Conservation (phyloP, 2,113 vertebrate species). For the Lycaon pictus region DNA sequence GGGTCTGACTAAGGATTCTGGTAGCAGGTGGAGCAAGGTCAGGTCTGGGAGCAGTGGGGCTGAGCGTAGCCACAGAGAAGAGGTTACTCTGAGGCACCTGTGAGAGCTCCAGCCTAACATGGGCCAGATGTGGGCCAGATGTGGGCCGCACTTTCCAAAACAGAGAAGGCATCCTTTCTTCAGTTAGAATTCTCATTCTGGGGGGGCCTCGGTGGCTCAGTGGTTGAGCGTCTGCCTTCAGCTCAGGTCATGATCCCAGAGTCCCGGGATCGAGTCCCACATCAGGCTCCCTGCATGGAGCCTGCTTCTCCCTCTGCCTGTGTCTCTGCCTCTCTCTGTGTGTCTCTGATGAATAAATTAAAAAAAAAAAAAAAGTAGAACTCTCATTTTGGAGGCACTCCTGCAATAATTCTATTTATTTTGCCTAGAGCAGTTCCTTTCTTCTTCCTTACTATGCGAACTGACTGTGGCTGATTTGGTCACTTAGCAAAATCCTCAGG, state of each 20-base stretch:
- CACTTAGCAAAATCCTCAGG: neutral
- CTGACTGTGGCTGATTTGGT: neutral
- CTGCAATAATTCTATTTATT: neutral
- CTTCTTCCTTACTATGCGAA: neutral
- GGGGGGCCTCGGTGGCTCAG: no score
- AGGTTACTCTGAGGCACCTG: neutral
- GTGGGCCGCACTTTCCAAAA: neutral
- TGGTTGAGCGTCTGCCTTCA: no score
- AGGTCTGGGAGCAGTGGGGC: neutral
- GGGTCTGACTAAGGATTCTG: neutral
- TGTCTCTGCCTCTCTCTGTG: no score
- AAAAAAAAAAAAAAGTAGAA: no score
- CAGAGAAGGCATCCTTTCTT: neutral
- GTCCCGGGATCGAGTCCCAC: no score
- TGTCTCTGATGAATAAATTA: no score
- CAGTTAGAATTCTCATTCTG: neutral
- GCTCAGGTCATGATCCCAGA: no score
- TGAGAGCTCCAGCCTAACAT: neutral
- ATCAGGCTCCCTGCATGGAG: no score
- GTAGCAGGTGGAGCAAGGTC: neutral
- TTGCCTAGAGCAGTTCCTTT: neutral
- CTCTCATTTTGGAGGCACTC: neutral
- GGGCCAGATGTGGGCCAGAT: neutral
- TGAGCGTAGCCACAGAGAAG: neutral
- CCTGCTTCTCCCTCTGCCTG: no score